Evolutionary conservation across 2,797 vertebrate species (phyloP).

Genomic region (Argentina silus): DNA sequence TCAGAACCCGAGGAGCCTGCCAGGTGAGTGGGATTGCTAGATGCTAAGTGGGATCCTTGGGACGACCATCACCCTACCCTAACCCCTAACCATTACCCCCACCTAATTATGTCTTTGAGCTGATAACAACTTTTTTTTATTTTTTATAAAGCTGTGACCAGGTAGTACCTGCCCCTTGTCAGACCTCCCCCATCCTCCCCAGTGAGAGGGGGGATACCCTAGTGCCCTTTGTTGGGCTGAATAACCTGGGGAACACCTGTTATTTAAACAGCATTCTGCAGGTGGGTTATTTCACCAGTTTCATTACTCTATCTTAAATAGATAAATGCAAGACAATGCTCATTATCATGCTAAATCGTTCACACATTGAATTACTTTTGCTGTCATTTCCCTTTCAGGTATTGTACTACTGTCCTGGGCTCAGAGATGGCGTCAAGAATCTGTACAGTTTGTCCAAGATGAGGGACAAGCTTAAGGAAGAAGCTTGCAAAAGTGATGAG

Average conservation of each 20-base stretch:
- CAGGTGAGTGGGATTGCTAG: conserved; percentile 58
- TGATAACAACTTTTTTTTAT: not conserved
- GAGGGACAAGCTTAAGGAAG: conserved; percentile 79
- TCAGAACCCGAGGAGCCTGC: conserved; percentile 73
- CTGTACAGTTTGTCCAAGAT: conserved; percentile 84
- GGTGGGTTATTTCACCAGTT: conserved; percentile 68
- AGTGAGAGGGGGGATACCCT: conserved; percentile 86
- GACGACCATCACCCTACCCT: too few species aligned
- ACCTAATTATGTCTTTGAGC: not conserved
- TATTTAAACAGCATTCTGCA: conserved; percentile 98
- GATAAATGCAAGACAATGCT: not conserved
- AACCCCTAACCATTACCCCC: too few species aligned
- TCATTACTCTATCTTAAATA: not conserved
- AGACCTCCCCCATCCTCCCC: conserved; percentile 68
- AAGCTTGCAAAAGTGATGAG: conserved; percentile 50
- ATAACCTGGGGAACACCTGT: conserved; percentile 97
- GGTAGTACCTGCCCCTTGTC: conserved; percentile 81
- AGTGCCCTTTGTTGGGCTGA: conserved; percentile 93
- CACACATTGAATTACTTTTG: conserved; percentile 11
- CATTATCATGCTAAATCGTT: not conserved
- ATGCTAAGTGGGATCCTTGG: too few species aligned
- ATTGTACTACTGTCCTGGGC: conserved; percentile 93
- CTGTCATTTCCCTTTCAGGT: conserved; percentile 76
- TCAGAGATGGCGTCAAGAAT: conserved; percentile 90
- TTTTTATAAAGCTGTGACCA: conserved; percentile 82